Evolutionary conservation across 1,140 invertebrate species (phyloP).

Genomic region (Macrobrachium nipponense): DNA sequence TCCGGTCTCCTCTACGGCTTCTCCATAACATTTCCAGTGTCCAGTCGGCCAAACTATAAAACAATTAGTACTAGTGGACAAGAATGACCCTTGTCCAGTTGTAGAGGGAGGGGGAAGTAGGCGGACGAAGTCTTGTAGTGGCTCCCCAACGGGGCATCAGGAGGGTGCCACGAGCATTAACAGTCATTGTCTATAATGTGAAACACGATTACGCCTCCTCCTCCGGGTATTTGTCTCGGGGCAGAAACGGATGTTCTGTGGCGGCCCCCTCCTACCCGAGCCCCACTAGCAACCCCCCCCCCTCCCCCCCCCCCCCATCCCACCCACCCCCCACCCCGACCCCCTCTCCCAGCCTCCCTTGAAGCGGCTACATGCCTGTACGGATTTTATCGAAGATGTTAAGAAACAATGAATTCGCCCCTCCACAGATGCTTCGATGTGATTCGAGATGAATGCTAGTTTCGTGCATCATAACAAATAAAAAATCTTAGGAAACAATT

Average conservation of each 20-base stretch:
- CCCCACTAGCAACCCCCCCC: too few species aligned
- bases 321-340: too few species aligned
- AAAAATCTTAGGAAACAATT: too few species aligned
- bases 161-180: slow-evolving; percentile 30
- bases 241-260: neutral
- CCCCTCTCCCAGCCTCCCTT: too few species aligned
- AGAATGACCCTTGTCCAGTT: slow-evolving; percentile 40
- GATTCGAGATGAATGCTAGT: too few species aligned
- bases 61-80: slow-evolving; percentile 50
- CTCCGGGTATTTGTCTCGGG: neutral
- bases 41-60: slow-evolving; percentile 46
- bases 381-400: too few species aligned
- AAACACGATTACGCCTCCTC: slow-evolving; percentile 37
- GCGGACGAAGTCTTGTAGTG: slow-evolving; percentile 15
- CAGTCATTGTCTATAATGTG: slow-evolving; percentile 56
- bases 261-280: neutral
- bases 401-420: too few species aligned
- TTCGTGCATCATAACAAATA: too few species aligned
- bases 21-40: neutral
- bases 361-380: too few species aligned
- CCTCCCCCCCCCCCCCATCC: too few species aligned
- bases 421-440: too few species aligned
- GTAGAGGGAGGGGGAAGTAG: slow-evolving; percentile 12
- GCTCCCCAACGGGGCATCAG: slow-evolving; percentile 38
- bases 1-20: neutral